A percentile compares a stretch with the other conserved stretches of the same genome.
phyloP scores from a whole-genome alignment of 2,113 vertebrate genomes.

The Alethe castanea region DNA sequence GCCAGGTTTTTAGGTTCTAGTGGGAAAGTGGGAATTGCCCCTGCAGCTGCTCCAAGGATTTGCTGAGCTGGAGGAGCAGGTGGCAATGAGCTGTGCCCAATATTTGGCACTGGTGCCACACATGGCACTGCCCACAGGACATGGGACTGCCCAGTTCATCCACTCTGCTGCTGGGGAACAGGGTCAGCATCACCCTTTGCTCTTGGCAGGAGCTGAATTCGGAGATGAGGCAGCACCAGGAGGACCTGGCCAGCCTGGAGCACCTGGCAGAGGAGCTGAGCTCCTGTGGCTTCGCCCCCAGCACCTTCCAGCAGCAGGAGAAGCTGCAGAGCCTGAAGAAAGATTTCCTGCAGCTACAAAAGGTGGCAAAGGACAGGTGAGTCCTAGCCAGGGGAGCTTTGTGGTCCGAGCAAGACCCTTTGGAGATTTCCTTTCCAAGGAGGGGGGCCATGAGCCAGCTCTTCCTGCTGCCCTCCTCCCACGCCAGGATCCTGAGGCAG shows the following conservation, averaged over 20 bases:
- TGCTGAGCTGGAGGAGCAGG: neutral
- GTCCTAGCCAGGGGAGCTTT: neutral
- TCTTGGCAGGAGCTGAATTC: slow-evolving; percentile 82
- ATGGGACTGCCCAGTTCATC: rapidly evolving
- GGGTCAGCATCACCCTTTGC: neutral
- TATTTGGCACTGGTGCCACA: neutral
- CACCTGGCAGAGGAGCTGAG: slow-evolving; percentile 79
- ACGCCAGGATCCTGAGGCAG: neutral
- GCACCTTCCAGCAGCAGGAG: slow-evolving; percentile 79
- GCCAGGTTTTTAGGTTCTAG: no score
- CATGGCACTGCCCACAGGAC: neutral
- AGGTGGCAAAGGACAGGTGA: slow-evolving; percentile 84
- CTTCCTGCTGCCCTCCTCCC: slow-evolving; percentile 20
- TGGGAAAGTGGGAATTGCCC: neutral
- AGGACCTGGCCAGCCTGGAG: slow-evolving; percentile 82
- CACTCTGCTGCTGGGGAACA: neutral
- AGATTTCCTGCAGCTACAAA: slow-evolving; percentile 83
- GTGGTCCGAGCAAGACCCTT: rapidly evolving
- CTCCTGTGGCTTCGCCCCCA: slow-evolving; percentile 70
- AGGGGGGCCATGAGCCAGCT: neutral
- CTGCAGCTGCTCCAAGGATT: neutral
- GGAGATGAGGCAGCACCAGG: slow-evolving; percentile 85
- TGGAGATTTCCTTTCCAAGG: neutral
- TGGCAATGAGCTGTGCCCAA: neutral
- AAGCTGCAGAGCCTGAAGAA: slow-evolving; percentile 80